Percentiles rank a stretch among this genome's conserved stretches.
Evolutionary conservation across 1,140 invertebrate genomes (phyloP).

Genomic region (Lepidostoma basale): DNA sequence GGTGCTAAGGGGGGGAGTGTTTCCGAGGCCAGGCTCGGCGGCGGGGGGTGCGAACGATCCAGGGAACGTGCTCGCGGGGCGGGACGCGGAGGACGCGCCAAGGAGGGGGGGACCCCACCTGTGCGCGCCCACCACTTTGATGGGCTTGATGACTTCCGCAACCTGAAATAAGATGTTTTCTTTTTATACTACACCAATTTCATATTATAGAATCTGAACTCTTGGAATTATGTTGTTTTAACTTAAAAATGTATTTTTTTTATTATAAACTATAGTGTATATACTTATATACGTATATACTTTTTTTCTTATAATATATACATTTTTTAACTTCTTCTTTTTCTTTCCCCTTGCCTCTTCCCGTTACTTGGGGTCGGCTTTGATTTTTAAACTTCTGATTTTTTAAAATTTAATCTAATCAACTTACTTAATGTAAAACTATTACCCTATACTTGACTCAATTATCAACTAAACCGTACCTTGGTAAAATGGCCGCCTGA

Average conservation of each 20-base stretch:
- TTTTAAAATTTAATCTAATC: too few relatives aligned
- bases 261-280: too few relatives aligned
- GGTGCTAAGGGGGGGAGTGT: not conserved
- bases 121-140: slow-evolving; percentile 54
- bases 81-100: slow-evolving; percentile 48
- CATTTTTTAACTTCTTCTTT: too few relatives aligned
- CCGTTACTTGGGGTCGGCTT: too few relatives aligned
- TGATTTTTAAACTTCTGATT: too few relatives aligned
- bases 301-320: too few relatives aligned
- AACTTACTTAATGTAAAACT: too few relatives aligned
- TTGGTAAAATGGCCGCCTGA: slow-evolving; percentile 59
- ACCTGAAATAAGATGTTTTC: slow-evolving; percentile 52
- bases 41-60: slow-evolving; percentile 48
- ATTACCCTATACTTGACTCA: too few relatives aligned
- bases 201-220: not conserved
- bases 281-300: too few relatives aligned
- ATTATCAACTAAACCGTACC: too few relatives aligned
- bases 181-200: not conserved
- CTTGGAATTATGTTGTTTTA: not conserved
- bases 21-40: slow-evolving; percentile 36
- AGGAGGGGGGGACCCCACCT: slow-evolving; percentile 57
- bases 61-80: slow-evolving; percentile 38
- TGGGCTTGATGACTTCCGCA: slow-evolving; percentile 70
- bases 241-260: too few relatives aligned
- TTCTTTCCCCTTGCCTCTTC: too few relatives aligned